Evolutionary conservation across 2,888 invertebrate species (phyloP), one percentile per base, ranked within the genome.

Genomic region (Meiosimyza platycephala): DNA sequence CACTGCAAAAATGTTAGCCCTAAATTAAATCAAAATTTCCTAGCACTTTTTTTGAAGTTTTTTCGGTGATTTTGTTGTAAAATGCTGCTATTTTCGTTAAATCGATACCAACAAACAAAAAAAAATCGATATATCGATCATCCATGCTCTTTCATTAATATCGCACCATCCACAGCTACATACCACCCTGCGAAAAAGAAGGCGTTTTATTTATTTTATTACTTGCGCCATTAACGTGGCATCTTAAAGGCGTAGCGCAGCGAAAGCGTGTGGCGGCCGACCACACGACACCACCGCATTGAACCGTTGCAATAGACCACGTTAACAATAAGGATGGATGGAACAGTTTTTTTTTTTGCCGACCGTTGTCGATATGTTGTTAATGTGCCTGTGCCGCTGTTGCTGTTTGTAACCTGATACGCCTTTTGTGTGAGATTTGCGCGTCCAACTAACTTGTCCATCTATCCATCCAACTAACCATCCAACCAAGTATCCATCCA

Each of bases 181-280:
- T 18, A 59, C 59, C 48, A 60, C 51, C 47, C 33, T 18, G 57
- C 28, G 70, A 40, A 9, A 40, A 40, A 40, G 40, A 62, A 70
- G 70, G 70, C 70, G 70, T 70, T 70, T 70, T 70, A 70, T 70
- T 70, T 70, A 70, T 70, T 70, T 70, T 70, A 70, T 70, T 70
- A 63, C 63, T 63, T 54, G 52, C 70, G 47, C 70, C 70, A 70
- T 70, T 70, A 63, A 54, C 51, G 57, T 9, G 18, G 60, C 48
- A 48, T 54, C 52, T 70, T 63, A 52, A 22, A 70, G 70, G 70
- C 70, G 70, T 63, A 67, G 51, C 62, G 62, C 40, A n/a, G 69
- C 70, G 54, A 70, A 70, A 70, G 62, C 62, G 70, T 63, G 63
- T 54, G 54, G 63, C 54, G 47, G 18, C n/a, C 57, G 68, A 59